Base-by-base conservation (phyloP, 1,140 invertebrate species). In the Coenobita brevimanus region DNA sequence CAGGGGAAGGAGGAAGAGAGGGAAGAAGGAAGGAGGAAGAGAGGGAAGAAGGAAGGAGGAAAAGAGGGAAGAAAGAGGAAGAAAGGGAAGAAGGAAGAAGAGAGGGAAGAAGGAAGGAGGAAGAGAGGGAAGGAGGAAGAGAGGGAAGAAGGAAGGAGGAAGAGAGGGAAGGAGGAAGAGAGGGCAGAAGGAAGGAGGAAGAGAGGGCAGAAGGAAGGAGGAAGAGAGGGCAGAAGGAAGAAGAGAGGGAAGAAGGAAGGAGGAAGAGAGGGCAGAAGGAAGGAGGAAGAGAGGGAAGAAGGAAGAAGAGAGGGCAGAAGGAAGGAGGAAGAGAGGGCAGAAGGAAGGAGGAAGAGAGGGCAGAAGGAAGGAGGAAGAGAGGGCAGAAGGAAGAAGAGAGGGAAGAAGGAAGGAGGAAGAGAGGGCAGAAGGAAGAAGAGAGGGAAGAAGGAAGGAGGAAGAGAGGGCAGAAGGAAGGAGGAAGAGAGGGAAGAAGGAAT, bases 111-210 rank as follows among this genome's bases (percentile, higher is more conserved):
- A 30, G 36, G 36, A 30, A 17, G 41, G 67, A 71, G 67, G 41
- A 38, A 71, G 67, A 71, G 67, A 71, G 67, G 41, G 67, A 71
- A 38, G 41, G 67, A 71, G 67, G 41, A 38, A 71, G 67, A 71
- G 67, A 71, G 67, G 41, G 67, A 71, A 38, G 41, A 38, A 71
- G 67, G 41, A 38, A 71, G 67, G 41, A 38, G 41, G 67, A 71
- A 75, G n/a, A 75, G 71, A 75, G 71, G 41, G 71, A 75, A 38
- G 41, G 62, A 64, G 62, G 33, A 38, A 75, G 71, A 75, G 71
- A 75, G 71, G n/a, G n/a, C n/a, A n/a, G n/a, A n/a, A n/a, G 41
- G 71, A 75, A 21, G 21, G 62, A 64, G 62, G 33, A 38, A 75
- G 71, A 75, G 71, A 75, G 71, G 41, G 71, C 33, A 38, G 50